phyloP scores from a whole-genome alignment of 2,113 vertebrate species.

The Nerophis ophidion region DNA sequence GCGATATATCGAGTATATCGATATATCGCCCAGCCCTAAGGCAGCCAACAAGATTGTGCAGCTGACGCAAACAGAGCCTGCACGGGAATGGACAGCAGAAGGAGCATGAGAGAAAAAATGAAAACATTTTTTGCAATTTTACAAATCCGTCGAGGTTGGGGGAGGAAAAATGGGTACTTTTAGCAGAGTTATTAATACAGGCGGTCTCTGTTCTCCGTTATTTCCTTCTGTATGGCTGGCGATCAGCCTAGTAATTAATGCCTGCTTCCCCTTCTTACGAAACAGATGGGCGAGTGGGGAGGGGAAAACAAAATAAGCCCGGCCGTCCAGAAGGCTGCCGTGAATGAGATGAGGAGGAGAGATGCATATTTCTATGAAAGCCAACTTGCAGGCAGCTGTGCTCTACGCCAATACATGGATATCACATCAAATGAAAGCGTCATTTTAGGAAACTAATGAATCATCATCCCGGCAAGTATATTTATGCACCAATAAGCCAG shows the following conservation, averaged over 20 bases:
- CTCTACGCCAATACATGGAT: background rate
- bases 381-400: background rate
- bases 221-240: constrained; percentile 36
- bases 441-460: background rate
- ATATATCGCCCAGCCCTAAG: too few relatives aligned
- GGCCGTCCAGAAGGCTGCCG: constrained; percentile 32
- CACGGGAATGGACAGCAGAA: background rate
- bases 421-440: background rate
- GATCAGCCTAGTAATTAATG: constrained; percentile 57
- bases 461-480: background rate
- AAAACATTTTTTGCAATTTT: too few relatives aligned
- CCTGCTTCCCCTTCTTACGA: constrained; percentile 40
- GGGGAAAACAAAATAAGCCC: constrained; percentile 40
- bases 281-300: constrained; percentile 46
- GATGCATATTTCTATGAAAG: background rate
- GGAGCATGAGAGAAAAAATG: background rate
- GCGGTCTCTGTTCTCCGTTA: constrained; percentile 15
- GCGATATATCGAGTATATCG: too few relatives aligned
- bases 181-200: too few relatives aligned
- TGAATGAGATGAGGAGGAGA: background rate
- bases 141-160: too few relatives aligned
- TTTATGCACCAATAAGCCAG: constrained; percentile 11
- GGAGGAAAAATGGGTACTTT: constrained; percentile 4
- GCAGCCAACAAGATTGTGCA: constrained; percentile 18
- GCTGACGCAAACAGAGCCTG: constrained; percentile 25